A percentile compares a stretch with the other conserved stretches of the same genome.
Evolutionary conservation across 1,140 invertebrate species (phyloP).

Genomic region (Apis dorsata): DNA sequence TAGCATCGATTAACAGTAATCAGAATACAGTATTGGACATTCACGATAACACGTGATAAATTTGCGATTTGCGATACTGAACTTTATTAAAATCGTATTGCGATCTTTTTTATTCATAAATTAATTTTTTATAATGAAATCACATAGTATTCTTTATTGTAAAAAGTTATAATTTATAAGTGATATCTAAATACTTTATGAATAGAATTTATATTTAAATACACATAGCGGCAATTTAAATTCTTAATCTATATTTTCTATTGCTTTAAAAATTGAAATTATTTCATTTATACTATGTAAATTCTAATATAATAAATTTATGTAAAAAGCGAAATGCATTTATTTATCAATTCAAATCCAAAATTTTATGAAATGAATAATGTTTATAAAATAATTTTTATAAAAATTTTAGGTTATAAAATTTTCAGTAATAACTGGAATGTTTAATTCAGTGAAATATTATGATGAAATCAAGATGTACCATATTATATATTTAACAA

Average conservation of each 20-base stretch:
- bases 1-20: conserved; percentile 37
- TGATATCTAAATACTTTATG: neutral
- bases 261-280: neutral
- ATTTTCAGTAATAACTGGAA: conserved; percentile 1
- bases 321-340: neutral
- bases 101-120: neutral
- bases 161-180: neutral
- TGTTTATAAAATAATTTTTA: neutral
- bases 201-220: conserved; percentile 10
- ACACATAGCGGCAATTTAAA: neutral
- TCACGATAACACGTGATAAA: conserved; percentile 40
- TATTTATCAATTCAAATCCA: conserved; percentile 15
- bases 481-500: neutral
- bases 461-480: neutral
- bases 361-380: neutral
- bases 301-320: neutral
- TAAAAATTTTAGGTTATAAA: conserved; percentile 27
- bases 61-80: conserved; percentile 3
- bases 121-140: neutral
- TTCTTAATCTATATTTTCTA: neutral
- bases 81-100: neutral
- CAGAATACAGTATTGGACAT: conserved; percentile 37
- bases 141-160: neutral
- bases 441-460: neutral
- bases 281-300: neutral